Percentiles rank a stretch among this genome's conserved stretches.
phyloP scores from a whole-genome alignment of 2,888 invertebrate genomes.

The Muschampia plurimacula region DNA sequence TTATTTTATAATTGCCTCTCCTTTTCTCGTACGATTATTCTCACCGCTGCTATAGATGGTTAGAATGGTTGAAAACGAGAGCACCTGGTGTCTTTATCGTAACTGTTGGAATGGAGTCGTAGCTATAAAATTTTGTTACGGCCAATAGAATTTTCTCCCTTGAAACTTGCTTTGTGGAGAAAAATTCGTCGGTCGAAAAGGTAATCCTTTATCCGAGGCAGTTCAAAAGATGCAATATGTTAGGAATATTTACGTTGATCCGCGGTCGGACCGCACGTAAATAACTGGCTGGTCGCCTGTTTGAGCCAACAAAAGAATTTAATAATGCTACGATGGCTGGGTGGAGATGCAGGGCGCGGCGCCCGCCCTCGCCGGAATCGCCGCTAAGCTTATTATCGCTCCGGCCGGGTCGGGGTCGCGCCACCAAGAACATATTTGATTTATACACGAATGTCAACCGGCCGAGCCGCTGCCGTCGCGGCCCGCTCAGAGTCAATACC shows the following conservation, averaged over 20 bases:
- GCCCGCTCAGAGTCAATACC: constrained; percentile 65
- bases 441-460: constrained; percentile 76
- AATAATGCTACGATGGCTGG: constrained; percentile 71
- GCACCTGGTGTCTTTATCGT: constrained; percentile 61
- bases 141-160: constrained; percentile 24
- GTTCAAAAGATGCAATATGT: constrained; percentile 49
- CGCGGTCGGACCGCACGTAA: constrained; percentile 68
- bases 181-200: constrained; percentile 26
- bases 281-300: constrained; percentile 71
- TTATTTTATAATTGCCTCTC: constrained; percentile 69
- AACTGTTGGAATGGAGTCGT: constrained; percentile 6
- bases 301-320: constrained; percentile 80
- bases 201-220: constrained; percentile 24
- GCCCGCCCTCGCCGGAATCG: constrained; percentile 57
- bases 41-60: constrained; percentile 50
- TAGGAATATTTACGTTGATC: constrained; percentile 56
- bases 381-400: constrained; percentile 80
- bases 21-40: constrained; percentile 52
- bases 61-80: constrained; percentile 54
- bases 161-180: constrained; percentile 22
- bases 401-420: constrained; percentile 52
- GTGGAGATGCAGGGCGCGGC: constrained; percentile 59
- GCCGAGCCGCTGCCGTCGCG: constrained; percentile 58
- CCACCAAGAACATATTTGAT: constrained; percentile 78
- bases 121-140: constrained; percentile 10